phyloP scores from a whole-genome alignment of 2,113 vertebrate species.

The Platysternon megacephalum region DNA sequence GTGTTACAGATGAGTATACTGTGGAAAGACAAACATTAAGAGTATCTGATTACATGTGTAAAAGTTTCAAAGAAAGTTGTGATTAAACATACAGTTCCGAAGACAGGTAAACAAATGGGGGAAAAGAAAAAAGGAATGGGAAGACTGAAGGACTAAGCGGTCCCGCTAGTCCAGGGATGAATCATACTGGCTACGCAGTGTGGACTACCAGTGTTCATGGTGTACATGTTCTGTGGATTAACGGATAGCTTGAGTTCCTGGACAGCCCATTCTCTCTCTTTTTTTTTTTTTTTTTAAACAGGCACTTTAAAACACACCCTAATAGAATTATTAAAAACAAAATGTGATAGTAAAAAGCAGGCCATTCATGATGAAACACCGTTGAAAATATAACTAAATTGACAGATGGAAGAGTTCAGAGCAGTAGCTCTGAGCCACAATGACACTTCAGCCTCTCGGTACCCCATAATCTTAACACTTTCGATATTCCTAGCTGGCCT shows the following conservation, averaged over 20 bases:
- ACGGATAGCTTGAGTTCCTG: neutral
- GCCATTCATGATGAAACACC: neutral
- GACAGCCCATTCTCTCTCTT: neutral
- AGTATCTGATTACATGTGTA: neutral
- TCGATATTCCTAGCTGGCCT: neutral
- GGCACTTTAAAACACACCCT: neutral
- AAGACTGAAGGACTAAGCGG: neutral
- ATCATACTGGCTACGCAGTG: neutral
- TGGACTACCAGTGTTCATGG: neutral
- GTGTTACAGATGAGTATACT: conserved; percentile 91
- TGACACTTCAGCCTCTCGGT: neutral
- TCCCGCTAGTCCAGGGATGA: neutral
- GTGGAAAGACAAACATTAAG: conserved; percentile 51
- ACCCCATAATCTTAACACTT: neutral
- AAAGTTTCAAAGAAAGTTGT: neutral
- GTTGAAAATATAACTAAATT: neutral
- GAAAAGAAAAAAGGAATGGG: neutral
- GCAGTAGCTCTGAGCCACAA: neutral
- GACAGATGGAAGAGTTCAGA: neutral
- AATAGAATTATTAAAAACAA: neutral
- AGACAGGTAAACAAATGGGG: neutral
- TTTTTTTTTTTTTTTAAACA: neutral
- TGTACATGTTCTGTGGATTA: neutral
- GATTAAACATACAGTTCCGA: neutral
- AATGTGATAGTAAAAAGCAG: neutral